A percentile compares a stretch with the other conserved stretches of the same genome.
Conservation (phyloP, 2,113 vertebrate species). For the Sapayoa aenigma region DNA sequence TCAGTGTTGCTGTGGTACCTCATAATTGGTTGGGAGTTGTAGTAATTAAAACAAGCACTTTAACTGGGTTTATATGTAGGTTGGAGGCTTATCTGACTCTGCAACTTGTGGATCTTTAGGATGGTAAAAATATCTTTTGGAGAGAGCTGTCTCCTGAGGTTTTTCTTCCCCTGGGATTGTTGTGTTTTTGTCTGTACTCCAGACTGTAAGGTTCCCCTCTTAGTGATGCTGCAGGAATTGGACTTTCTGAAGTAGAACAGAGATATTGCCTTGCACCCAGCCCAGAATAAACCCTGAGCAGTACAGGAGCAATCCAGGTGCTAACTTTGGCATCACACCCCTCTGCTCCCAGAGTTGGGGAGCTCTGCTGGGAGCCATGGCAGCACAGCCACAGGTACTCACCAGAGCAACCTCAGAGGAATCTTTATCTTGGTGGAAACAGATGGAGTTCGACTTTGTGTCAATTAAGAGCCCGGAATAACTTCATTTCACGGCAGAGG, state of each 20-base stretch:
- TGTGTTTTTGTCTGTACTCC: background rate
- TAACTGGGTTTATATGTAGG: fast-evolving
- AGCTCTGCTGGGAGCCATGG: background rate
- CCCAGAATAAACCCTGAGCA: background rate
- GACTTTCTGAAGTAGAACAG: background rate
- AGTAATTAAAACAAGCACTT: background rate
- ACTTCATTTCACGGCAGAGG: background rate
- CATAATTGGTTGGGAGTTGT: background rate
- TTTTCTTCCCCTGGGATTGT: background rate
- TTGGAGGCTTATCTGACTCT: background rate
- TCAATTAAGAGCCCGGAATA: background rate
- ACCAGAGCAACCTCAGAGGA: background rate
- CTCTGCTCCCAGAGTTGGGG: fast-evolving
- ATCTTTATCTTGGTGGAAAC: background rate
- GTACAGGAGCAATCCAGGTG: background rate
- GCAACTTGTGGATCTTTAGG: background rate
- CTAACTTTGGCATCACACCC: background rate
- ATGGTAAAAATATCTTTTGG: background rate
- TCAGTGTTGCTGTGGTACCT: background rate
- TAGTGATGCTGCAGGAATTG: background rate
- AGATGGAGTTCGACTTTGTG: constrained; percentile 30
- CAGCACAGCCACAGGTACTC: background rate
- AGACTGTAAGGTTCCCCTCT: background rate
- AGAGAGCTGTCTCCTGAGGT: background rate
- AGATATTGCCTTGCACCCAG: background rate